These are phyloP conservation scores for Pungitius pungitius DNA, from an alignment of 2,113 vertebrate genomes.

Conservation along the genomic window DNA sequence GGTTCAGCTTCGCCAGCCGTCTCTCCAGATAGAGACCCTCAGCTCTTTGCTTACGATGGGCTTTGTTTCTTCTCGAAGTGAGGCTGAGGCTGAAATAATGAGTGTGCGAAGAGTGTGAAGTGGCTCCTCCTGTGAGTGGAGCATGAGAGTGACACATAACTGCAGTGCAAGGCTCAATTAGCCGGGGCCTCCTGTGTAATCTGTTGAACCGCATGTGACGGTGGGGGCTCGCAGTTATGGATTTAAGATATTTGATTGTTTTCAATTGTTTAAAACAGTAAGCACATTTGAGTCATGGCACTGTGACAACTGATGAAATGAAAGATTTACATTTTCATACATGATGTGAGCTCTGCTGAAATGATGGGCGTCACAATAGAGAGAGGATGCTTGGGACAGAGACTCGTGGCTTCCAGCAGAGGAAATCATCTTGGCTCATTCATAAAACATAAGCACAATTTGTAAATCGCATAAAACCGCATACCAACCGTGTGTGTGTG, in stretches of 20 bases:
- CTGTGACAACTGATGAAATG: too few species aligned
- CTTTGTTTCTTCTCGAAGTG: conserved; percentile 34
- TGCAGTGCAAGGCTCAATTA: background rate
- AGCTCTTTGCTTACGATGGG: background rate
- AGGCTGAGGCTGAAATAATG: conserved; percentile 26
- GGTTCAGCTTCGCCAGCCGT: background rate
- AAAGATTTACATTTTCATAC: too few species aligned
- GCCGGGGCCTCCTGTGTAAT: background rate
- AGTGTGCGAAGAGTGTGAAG: background rate
- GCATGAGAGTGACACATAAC: conserved; percentile 7
- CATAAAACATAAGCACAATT: background rate
- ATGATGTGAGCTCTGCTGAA: conserved; percentile 32
- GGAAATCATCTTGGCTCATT: background rate
- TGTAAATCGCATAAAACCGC: background rate
- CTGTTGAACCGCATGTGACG: background rate
- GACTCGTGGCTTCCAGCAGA: background rate
- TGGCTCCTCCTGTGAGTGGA: conserved; percentile 8
- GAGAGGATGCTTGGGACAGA: background rate
- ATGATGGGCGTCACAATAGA: conserved; percentile 1
- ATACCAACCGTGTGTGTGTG: too few species aligned
- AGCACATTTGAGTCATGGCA: background rate
- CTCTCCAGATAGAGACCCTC: conserved; percentile 1
- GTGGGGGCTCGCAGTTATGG: too few species aligned
- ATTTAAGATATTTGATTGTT: background rate
- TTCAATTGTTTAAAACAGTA: background rate